Percentiles rank a stretch among this genome's conserved stretches.
Evolutionary conservation across 2,888 invertebrate genomes (phyloP).

Genomic region (Fabriciana adippe): DNA sequence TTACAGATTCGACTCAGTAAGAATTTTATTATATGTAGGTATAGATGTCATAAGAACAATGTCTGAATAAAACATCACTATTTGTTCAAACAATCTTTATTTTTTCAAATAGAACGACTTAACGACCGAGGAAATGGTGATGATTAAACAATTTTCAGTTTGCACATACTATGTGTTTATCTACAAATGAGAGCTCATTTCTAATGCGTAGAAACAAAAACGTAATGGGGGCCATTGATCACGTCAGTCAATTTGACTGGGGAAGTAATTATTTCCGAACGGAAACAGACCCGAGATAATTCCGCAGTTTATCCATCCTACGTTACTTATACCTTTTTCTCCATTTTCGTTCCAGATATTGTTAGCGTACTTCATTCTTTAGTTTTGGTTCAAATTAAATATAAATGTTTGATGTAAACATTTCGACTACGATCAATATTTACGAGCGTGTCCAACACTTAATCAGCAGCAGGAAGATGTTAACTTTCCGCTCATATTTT

Average conservation of each 20-base stretch:
- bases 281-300: slow-evolving; percentile 56
- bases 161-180: slow-evolving; percentile 48
- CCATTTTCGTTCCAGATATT: slow-evolving; percentile 37
- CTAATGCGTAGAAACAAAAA: slow-evolving; percentile 58
- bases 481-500: slow-evolving; percentile 66
- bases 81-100: slow-evolving; percentile 5
- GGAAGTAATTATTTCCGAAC: slow-evolving; percentile 59
- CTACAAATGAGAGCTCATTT: slow-evolving; percentile 50
- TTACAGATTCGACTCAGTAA: too few species aligned
- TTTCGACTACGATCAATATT: slow-evolving; percentile 58
- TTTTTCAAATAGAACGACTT: slow-evolving; percentile 27
- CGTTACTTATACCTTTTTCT: slow-evolving; percentile 26
- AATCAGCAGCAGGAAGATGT: slow-evolving; percentile 70
- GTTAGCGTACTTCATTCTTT: slow-evolving; percentile 38
- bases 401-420: slow-evolving; percentile 54
- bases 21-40: too few species aligned
- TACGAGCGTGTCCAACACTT: slow-evolving; percentile 62
- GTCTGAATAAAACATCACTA: not conserved
- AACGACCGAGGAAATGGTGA: slow-evolving; percentile 53
- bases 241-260: slow-evolving; percentile 46
- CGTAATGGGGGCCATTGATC: slow-evolving; percentile 59
- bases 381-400: slow-evolving; percentile 54
- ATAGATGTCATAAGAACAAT: too few species aligned
- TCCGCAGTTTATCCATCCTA: slow-evolving; percentile 58
- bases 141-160: slow-evolving; percentile 52